Percentiles rank a stretch among this genome's conserved stretches.
Conservation (phyloP, 2,888 invertebrate species). For the Megastigmus dorsalis region DNA sequence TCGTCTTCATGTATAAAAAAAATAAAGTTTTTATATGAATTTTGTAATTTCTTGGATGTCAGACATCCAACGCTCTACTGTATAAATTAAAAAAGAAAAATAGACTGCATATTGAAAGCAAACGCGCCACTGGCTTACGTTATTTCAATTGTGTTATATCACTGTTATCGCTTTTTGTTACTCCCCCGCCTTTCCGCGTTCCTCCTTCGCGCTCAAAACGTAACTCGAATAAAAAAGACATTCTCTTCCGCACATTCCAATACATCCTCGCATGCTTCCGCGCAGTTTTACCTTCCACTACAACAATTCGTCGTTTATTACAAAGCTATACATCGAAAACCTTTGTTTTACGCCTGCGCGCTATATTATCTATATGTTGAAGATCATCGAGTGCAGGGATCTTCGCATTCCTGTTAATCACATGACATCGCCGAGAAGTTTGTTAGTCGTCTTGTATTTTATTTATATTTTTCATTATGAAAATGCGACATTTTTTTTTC, state of each 20-base stretch:
- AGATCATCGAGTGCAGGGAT: constrained; percentile 4
- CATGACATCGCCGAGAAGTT: constrained; percentile 24
- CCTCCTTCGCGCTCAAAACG: constrained; percentile 16
- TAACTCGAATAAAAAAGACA: constrained; percentile 43
- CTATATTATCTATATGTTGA: not conserved
- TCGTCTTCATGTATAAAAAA: constrained; percentile 38
- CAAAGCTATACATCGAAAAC: constrained; percentile 72
- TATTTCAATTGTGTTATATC: constrained; percentile 53
- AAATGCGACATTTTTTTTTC: constrained; percentile 35
- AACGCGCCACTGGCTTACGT: constrained; percentile 48
- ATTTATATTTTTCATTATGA: constrained; percentile 27
- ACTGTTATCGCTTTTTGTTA: constrained; percentile 52
- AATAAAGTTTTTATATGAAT: constrained; percentile 48
- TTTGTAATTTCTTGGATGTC: constrained; percentile 46
- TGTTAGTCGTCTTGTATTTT: constrained; percentile 15
- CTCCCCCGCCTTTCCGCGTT: constrained; percentile 24
- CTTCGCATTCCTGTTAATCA: constrained; percentile 20
- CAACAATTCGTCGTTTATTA: constrained; percentile 53
- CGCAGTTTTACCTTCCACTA: constrained; percentile 10
- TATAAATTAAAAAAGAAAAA: constrained; percentile 48
- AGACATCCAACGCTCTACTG: constrained; percentile 34
- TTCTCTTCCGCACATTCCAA: constrained; percentile 5
- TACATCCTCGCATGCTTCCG: not conserved
- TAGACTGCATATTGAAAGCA: constrained; percentile 50
- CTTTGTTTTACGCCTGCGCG: constrained; percentile 49